Conservation (phyloP, 2,797 vertebrate genomes). For the Staurois parvus region DNA sequence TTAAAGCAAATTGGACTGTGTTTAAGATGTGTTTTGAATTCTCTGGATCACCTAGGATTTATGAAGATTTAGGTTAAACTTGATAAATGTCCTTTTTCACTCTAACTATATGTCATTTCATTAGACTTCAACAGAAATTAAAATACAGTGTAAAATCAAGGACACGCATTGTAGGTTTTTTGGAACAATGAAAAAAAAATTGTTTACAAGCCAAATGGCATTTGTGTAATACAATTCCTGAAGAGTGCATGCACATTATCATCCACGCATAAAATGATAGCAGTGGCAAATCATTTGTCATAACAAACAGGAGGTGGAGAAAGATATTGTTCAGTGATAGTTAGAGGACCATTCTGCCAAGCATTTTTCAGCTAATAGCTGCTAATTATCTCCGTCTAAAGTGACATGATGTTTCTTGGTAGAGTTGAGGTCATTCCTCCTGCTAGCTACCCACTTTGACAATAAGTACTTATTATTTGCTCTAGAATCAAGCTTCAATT, state of each 20-base stretch:
- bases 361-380: slow-evolving; percentile 64
- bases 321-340: slow-evolving; percentile 29
- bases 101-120: too few species aligned
- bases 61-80: too few species aligned
- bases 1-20: too few species aligned
- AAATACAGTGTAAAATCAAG: background rate
- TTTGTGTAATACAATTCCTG: slow-evolving; percentile 32
- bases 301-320: slow-evolving; percentile 49
- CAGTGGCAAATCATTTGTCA: slow-evolving; percentile 37
- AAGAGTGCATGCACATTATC: background rate
- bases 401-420: slow-evolving; percentile 69
- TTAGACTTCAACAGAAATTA: too few species aligned
- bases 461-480: slow-evolving; percentile 65
- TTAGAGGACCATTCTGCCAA: slow-evolving; percentile 20
- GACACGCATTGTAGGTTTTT: background rate
- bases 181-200: slow-evolving; percentile 1
- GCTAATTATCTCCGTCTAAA: slow-evolving; percentile 70
- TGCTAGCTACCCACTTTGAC: slow-evolving; percentile 65
- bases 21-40: too few species aligned
- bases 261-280: slow-evolving; percentile 28
- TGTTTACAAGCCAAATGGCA: slow-evolving; percentile 30
- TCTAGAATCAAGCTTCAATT: slow-evolving; percentile 65
- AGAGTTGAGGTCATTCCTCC: slow-evolving; percentile 55
- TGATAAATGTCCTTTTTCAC: too few species aligned
- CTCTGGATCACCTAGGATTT: too few species aligned